These are phyloP conservation scores for Poicephalus meyeri DNA, from an alignment of 2,113 vertebrate species.

Conservation along the genomic window DNA sequence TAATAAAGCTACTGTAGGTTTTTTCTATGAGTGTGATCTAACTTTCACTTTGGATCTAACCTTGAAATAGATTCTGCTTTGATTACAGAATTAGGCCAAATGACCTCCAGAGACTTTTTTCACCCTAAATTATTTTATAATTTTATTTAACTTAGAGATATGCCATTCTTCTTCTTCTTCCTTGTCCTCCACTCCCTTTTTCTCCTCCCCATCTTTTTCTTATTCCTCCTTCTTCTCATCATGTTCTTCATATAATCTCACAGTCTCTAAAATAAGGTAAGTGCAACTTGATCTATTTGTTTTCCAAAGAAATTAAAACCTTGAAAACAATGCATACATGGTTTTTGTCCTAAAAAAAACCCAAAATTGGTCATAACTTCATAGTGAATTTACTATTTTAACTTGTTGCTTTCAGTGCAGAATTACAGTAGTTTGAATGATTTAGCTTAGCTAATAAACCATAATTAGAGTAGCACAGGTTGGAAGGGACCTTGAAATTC, in stretches of 20 bases:
- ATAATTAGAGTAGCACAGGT: not conserved
- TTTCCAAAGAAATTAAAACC: not conserved
- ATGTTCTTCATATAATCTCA: not conserved
- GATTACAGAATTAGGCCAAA: not conserved
- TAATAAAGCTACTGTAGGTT: fast-evolving
- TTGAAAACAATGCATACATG: not conserved
- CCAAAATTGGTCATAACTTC: not conserved
- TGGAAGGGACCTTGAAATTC: not conserved
- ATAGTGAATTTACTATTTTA: not conserved
- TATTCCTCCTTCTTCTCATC: not conserved
- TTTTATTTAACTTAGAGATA: not conserved
- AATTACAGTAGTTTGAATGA: not conserved
- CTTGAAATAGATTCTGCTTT: not conserved
- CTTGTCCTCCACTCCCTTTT: not conserved
- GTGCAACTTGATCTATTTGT: not conserved
- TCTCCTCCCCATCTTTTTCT: not conserved
- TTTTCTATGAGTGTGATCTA: not conserved
- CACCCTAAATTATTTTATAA: not conserved
- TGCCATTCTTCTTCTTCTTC: not conserved
- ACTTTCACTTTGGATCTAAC: not conserved
- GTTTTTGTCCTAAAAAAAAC: not conserved
- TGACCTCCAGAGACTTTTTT: not conserved
- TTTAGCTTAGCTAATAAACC: not conserved
- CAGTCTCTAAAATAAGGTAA: not conserved
- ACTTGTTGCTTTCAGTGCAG: not conserved